These are phyloP conservation scores for Solea solea DNA, from an alignment of 2,113 vertebrate genomes.

Conservation along the genomic window DNA sequence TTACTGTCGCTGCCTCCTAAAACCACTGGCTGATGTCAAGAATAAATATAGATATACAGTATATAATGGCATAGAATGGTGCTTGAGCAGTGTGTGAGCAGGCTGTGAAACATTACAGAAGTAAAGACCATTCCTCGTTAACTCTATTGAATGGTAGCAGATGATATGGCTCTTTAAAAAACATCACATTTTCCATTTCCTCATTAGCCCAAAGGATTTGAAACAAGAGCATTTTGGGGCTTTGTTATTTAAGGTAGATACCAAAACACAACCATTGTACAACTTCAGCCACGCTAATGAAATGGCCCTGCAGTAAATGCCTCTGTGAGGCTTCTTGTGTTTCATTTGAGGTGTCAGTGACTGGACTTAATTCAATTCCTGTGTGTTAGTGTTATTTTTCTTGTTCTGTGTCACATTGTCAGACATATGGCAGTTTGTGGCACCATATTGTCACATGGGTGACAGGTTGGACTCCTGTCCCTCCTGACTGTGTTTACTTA, in stretches of 20 bases:
- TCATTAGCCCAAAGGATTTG: neutral
- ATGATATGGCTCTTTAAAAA: neutral
- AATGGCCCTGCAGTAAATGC: too few species aligned
- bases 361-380: conserved; percentile 10
- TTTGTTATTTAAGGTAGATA: conserved; percentile 24
- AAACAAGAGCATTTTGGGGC: neutral
- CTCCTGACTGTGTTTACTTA: conserved; percentile 2
- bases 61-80: too few species aligned
- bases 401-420: neutral
- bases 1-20: neutral
- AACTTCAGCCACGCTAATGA: too few species aligned
- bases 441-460: neutral
- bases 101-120: too few species aligned
- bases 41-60: too few species aligned
- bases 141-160: neutral
- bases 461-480: neutral
- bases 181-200: conserved; percentile 7
- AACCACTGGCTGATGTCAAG: neutral
- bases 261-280: conserved; percentile 25
- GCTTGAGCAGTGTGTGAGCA: too few species aligned
- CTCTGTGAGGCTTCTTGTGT: neutral
- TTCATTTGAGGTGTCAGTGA: neutral
- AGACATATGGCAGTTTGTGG: neutral
- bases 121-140: too few species aligned
- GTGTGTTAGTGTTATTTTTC: conserved; percentile 3